phyloP scores from a whole-genome alignment of 2,888 invertebrate species.

The Salpingus planirostris region DNA sequence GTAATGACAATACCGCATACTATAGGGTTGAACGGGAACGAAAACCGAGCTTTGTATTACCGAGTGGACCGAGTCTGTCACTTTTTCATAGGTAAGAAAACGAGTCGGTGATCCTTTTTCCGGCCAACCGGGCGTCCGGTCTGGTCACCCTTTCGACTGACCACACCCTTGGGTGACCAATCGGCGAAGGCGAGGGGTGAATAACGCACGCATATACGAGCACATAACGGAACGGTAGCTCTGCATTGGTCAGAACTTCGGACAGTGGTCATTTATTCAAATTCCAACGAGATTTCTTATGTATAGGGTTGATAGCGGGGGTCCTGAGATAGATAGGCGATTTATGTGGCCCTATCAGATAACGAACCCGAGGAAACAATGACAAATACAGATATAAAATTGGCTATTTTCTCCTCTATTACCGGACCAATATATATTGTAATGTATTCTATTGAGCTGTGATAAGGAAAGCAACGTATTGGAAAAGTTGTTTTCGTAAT shows the following conservation, averaged over 20 bases:
- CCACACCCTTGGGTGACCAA: conserved; percentile 40
- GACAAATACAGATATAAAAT: conserved; percentile 27
- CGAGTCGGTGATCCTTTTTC: conserved; percentile 17
- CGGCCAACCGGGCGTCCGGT: conserved; percentile 32
- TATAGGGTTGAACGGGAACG: conserved; percentile 9
- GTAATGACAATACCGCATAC: conserved; percentile 2
- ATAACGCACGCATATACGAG: too few species aligned
- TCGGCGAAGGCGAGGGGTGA: conserved; percentile 9
- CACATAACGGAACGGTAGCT: too few species aligned
- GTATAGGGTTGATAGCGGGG: conserved; percentile 1
- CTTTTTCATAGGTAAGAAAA: conserved; percentile 9
- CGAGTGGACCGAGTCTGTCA: not conserved
- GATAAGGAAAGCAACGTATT: conserved; percentile 13
- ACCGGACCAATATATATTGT: conserved; percentile 31
- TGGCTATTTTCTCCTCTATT: conserved; percentile 29
- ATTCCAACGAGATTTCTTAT: not conserved
- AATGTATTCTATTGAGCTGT: conserved; percentile 30
- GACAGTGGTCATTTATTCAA: conserved; percentile 20
- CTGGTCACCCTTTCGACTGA: conserved; percentile 32
- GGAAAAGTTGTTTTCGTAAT: conserved; percentile 8
- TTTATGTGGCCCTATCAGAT: too few species aligned
- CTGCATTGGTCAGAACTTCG: conserved; percentile 24
- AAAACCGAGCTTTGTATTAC: conserved; percentile 5
- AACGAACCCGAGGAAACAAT: conserved; percentile 8
- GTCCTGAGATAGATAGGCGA: too few species aligned